These are phyloP conservation scores for Denticeps clupeoides DNA, from an alignment of 2,797 vertebrate genomes.

Conservation along the genomic window DNA sequence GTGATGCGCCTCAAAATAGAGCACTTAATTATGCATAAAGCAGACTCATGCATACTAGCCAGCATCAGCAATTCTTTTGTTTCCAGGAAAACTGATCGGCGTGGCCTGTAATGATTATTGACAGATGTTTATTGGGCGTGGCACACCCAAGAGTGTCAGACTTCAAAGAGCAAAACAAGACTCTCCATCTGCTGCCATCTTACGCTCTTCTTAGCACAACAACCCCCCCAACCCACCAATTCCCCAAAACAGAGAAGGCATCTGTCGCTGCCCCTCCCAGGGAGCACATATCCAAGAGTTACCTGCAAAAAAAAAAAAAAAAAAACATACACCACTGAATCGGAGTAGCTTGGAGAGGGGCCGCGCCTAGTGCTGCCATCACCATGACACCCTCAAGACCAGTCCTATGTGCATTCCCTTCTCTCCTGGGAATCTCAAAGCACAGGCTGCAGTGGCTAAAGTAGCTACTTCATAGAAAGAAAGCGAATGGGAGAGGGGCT, in stretches of 20 bases:
- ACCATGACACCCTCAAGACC: conserved; percentile 3
- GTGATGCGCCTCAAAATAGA: not conserved
- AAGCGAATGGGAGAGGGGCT: no score
- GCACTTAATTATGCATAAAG: conserved; percentile 4
- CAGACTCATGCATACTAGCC: conserved; percentile 23
- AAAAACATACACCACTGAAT: no score
- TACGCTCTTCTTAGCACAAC: conserved; percentile 8
- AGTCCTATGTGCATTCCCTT: conserved; percentile 1
- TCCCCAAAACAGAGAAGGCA: not conserved
- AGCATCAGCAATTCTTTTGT: conserved; percentile 19
- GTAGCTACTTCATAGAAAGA: not conserved
- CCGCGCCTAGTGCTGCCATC: not conserved
- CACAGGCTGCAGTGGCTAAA: conserved; percentile 1
- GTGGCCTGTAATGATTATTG: conserved; percentile 30
- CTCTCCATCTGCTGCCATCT: conserved; percentile 26
- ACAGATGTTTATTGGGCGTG: conserved; percentile 27
- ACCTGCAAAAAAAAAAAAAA: no score
- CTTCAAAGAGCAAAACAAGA: not conserved
- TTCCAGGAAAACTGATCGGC: conserved; percentile 29
- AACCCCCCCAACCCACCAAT: conserved; percentile 2
- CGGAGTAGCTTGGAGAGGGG: no score
- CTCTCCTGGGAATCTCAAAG: conserved; percentile 3
- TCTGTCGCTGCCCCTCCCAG: not conserved
- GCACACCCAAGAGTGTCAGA: conserved; percentile 11
- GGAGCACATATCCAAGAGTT: no score